Base-by-base conservation (phyloP, 2,797 vertebrate genomes). In the Pteronotus mesoamericanus region DNA sequence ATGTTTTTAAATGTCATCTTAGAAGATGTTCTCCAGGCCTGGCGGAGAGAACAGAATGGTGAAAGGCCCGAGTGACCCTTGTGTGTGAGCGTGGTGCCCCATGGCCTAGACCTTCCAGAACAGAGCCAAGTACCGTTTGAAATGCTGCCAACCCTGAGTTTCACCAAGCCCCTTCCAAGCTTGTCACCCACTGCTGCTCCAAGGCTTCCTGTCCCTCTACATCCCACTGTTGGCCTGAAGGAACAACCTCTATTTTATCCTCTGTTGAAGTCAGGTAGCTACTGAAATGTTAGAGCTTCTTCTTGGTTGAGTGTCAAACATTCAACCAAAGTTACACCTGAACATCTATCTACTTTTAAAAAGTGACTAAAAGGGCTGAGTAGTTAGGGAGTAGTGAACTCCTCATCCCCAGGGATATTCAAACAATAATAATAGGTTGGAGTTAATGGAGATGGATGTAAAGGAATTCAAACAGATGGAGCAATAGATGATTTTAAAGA, bases 121-220 rank as follows among this genome's bases (percentile, higher is more conserved):
- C 8, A 39, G 3, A 46, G 34, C 15, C 26, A 14, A 15, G 9
- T 37, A 57, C 37, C 6, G 3, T 18, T 22, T 22, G 32, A 66
- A 39, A 64, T 6, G 29, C 14, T 42, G 71, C 53, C 66, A 71
- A 46, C 15, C 7, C 55, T 0, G 2, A 77, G 21, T 24, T 12
- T 46, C 71, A 53, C 51, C 0, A 18, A 89, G 44, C 46, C n/a
- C 66, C 72, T 90, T 61, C 59, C 44, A 61, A 21, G 51, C 29
- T 59, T 22, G 34, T 34, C 11, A 12, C 32, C 15, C 18, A 21
- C 86, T 71, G 53, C 16, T 64, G 24, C 44, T 71, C 78, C 59
- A 42, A 51, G 19, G 2, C 4, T 39, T 8, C 9, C 46, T 16
- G n/a, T 42, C 6, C 29, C 29, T 4, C 22, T 2, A 0, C 55